These are phyloP conservation scores for Caerostris extrusa DNA, from an alignment of 1,140 invertebrate species.

Conservation along the genomic window DNA sequence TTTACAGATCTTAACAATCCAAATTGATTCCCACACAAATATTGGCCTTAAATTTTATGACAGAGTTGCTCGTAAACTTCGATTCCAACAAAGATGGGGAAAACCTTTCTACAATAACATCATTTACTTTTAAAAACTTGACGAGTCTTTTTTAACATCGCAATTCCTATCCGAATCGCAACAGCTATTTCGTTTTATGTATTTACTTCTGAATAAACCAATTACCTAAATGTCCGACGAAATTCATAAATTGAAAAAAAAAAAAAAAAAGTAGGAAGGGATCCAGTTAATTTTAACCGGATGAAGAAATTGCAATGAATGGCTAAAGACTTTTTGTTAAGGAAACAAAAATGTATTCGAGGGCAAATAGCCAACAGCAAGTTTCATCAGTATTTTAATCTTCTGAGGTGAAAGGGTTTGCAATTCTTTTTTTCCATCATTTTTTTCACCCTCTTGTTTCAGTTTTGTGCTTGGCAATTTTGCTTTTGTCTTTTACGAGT, in stretches of 20 bases:
- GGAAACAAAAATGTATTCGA: background rate
- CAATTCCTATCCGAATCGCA: background rate
- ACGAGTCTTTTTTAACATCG: background rate
- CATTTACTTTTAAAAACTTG: background rate
- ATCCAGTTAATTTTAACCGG: slow-evolving; percentile 17
- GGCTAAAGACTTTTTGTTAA: background rate
- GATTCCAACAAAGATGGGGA: background rate
- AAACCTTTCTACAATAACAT: background rate
- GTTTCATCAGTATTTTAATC: background rate
- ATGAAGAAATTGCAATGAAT: background rate
- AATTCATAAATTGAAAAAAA: slow-evolving; percentile 41
- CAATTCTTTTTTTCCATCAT: background rate
- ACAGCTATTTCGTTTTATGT: slow-evolving; percentile 2
- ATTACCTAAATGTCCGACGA: slow-evolving; percentile 32
- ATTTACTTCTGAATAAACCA: slow-evolving; percentile 40
- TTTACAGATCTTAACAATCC: background rate
- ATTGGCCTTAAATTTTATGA: background rate
- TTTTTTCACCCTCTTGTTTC: background rate
- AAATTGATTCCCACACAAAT: background rate
- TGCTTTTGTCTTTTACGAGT: slow-evolving; percentile 30
- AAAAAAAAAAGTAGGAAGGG: background rate
- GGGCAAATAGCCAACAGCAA: slow-evolving; percentile 6
- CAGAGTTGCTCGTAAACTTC: background rate
- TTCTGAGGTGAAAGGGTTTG: background rate
- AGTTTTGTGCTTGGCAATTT: background rate